Percentiles rank a stretch among this genome's conserved stretches.
These are phyloP conservation scores for Gyps fulvus DNA, from an alignment of 2,113 vertebrate genomes.

Conservation along the genomic window DNA sequence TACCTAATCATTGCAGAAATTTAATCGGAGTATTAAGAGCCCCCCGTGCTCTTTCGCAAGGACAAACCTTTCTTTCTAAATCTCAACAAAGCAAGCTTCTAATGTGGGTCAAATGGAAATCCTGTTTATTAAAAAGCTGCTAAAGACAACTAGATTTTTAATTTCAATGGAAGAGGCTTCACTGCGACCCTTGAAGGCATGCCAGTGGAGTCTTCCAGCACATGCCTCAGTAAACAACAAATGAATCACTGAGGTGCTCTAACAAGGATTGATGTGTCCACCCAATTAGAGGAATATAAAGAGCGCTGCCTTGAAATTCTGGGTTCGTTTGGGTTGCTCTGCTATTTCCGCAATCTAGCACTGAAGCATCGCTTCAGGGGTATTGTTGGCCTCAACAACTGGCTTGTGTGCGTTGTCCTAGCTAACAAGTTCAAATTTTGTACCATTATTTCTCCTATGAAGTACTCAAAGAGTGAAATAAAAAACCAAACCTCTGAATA, in stretches of 20 bases:
- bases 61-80: constrained; percentile 27
- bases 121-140: constrained; percentile 35
- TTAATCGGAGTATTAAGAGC: background rate
- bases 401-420: background rate
- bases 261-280: constrained; percentile 58
- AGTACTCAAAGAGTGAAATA: background rate
- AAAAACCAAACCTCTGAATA: background rate
- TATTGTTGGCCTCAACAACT: background rate
- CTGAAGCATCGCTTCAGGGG: background rate
- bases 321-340: constrained; percentile 23
- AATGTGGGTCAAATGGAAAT: constrained; percentile 25
- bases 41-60: background rate
- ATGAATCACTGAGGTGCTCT: constrained; percentile 50
- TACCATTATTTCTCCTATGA: background rate
- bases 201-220: constrained; percentile 48
- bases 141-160: constrained; percentile 58
- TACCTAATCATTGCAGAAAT: background rate
- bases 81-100: background rate
- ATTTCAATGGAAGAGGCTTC: constrained; percentile 48
- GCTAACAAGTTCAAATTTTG: background rate
- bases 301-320: constrained; percentile 34
- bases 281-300: constrained; percentile 47
- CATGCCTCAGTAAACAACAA: constrained; percentile 53
- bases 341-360: background rate
- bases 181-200: constrained; percentile 46